A percentile compares a stretch with the other conserved stretches of the same genome.
These are phyloP conservation scores for Dilophus febrilis DNA, from an alignment of 2,888 invertebrate species.

Conservation along the genomic window DNA sequence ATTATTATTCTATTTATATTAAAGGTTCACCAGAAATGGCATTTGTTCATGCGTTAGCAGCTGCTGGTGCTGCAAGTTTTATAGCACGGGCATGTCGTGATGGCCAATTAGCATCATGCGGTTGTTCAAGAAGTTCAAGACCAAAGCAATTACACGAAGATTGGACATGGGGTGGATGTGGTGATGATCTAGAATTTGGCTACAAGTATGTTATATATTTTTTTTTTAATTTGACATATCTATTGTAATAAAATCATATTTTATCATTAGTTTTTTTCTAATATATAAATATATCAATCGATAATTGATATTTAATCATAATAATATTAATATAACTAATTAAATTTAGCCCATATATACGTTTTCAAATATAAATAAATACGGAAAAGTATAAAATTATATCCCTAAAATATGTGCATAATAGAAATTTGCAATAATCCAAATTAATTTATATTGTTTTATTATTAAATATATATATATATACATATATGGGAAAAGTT, in stretches of 20 bases:
- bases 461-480: not conserved
- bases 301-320: too few relatives aligned
- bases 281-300: too few relatives aligned
- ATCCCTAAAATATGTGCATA: not conserved
- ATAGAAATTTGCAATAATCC: not conserved
- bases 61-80: slow-evolving; percentile 77
- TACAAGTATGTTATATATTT: slow-evolving; percentile 53
- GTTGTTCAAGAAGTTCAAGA: slow-evolving; percentile 67
- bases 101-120: slow-evolving; percentile 76
- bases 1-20: too few relatives aligned
- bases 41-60: slow-evolving; percentile 76
- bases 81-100: slow-evolving; percentile 83
- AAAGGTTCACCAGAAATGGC: slow-evolving; percentile 75
- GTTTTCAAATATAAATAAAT: too few relatives aligned
- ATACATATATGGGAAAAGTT: too few relatives aligned
- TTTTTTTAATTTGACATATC: not conserved
- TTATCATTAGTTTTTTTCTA: too few relatives aligned
- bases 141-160: slow-evolving; percentile 73
- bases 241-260: too few relatives aligned
- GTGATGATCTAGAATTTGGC: slow-evolving; percentile 91
- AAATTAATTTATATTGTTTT: not conserved
- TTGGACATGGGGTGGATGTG: slow-evolving; percentile 98
- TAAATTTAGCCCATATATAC: too few relatives aligned
- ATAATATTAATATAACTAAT: too few relatives aligned
- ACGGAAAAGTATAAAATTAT: not conserved